phyloP scores from a whole-genome alignment of 92 coral and sea anemone species.

The Siderastrea siderea region DNA sequence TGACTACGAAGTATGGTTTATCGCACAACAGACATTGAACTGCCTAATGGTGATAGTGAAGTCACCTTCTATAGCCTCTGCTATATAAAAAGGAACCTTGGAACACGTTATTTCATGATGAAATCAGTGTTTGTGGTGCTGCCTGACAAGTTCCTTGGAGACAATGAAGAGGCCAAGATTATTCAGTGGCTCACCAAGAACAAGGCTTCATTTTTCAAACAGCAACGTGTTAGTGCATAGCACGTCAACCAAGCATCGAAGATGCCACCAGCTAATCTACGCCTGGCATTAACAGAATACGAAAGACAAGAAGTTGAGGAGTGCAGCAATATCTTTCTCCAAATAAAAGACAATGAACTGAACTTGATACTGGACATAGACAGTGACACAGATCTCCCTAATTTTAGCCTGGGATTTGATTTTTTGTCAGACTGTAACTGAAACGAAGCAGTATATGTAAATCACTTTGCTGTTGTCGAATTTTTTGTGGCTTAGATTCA shows the following conservation, averaged over 20 bases:
- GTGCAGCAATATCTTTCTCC: not conserved
- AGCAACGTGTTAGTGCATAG: no score
- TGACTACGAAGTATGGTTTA: not conserved
- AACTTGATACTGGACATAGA: not conserved
- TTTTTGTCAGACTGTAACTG: not conserved
- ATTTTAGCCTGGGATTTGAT: slow-evolving; percentile 6
- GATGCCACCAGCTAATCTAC: not conserved
- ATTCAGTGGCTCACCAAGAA: no score
- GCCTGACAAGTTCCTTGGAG: no score
- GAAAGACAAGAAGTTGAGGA: not conserved
- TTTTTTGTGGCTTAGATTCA: no score
- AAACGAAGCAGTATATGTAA: not conserved
- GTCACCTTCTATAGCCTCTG: not conserved
- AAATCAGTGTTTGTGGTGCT: no score
- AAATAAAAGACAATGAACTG: not conserved
- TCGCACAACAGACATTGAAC: not conserved
- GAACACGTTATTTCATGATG: not conserved
- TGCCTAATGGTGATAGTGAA: not conserved
- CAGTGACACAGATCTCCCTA: slow-evolving; percentile 1
- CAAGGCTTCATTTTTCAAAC: no score
- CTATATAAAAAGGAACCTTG: not conserved
- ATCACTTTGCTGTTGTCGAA: no score
- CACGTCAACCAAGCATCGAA: not conserved
- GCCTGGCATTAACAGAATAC: not conserved
- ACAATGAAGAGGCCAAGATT: no score